Percentiles rank a stretch among this genome's conserved stretches.
Conservation (phyloP, 2,113 vertebrate genomes). For the Phalacrocorax pelagicus region DNA sequence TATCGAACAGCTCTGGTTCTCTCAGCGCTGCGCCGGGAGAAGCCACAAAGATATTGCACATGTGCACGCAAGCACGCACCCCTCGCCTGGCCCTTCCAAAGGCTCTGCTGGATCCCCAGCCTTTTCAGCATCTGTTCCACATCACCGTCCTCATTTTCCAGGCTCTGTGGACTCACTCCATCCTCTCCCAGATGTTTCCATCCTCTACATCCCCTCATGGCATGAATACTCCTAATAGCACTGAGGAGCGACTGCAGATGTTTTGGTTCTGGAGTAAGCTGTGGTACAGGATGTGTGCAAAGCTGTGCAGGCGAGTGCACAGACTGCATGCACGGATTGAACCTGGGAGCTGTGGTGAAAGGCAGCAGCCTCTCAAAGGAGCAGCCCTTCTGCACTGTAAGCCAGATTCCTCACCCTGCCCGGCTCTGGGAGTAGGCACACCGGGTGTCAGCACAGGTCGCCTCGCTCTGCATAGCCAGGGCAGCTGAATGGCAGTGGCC, state of each 20-base stretch:
- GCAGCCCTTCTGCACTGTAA: neutral
- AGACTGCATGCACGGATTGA: fast-evolving
- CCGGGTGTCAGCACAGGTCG: neutral
- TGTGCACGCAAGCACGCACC: neutral
- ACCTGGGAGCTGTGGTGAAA: neutral
- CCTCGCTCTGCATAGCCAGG: neutral
- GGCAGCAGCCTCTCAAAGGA: neutral
- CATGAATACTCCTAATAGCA: neutral
- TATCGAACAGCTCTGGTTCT: neutral
- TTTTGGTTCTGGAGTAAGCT: neutral
- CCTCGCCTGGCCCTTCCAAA: neutral
- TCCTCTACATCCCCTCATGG: neutral
- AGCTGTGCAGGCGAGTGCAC: neutral
- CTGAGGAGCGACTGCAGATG: neutral
- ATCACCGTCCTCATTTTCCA: neutral
- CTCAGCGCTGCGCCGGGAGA: neutral
- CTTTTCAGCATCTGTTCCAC: conserved; percentile 17
- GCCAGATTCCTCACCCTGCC: neutral
- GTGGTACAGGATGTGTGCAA: neutral
- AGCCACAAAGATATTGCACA: neutral
- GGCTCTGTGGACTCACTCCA: neutral
- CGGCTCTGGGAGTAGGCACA: neutral
- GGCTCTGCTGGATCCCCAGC: neutral
- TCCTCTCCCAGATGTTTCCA: conserved; percentile 32
- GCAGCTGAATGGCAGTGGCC: neutral